phyloP scores from a whole-genome alignment of 2,888 invertebrate genomes.

The Theristus sp. region DNA sequence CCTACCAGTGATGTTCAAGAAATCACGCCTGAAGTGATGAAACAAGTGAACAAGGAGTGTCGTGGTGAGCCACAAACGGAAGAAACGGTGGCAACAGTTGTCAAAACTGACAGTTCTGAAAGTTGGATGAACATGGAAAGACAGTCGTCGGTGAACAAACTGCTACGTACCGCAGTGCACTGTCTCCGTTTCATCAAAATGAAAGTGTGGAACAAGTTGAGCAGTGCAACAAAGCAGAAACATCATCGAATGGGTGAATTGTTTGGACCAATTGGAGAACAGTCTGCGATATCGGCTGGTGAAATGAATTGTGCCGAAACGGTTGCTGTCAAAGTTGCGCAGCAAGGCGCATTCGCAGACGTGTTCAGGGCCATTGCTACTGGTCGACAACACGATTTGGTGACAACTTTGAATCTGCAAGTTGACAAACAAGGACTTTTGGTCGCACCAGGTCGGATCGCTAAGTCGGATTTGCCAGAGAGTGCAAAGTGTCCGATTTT shows the following conservation, averaged over 20 bases:
- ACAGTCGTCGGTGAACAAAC: neutral
- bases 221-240: neutral
- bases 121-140: no score
- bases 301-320: neutral
- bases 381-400: neutral
- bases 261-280: no score
- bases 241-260: neutral
- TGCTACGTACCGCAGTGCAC: neutral
- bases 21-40: neutral
- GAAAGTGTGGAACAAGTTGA: neutral
- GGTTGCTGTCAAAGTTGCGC: neutral
- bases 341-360: neutral
- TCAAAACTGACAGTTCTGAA: no score
- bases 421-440: neutral
- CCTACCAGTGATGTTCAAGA: neutral
- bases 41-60: neutral
- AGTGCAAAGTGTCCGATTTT: neutral
- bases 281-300: neutral
- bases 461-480: slow-evolving; percentile 3
- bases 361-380: neutral
- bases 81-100: no score
- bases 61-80: neutral
- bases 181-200: neutral
- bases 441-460: slow-evolving; percentile 3
- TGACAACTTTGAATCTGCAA: slow-evolving; percentile 2